Percentiles rank a stretch among this genome's conserved stretches.
These are phyloP conservation scores for Noctua fimbriata DNA, from an alignment of 2,888 invertebrate species.

Conservation along the genomic window DNA sequence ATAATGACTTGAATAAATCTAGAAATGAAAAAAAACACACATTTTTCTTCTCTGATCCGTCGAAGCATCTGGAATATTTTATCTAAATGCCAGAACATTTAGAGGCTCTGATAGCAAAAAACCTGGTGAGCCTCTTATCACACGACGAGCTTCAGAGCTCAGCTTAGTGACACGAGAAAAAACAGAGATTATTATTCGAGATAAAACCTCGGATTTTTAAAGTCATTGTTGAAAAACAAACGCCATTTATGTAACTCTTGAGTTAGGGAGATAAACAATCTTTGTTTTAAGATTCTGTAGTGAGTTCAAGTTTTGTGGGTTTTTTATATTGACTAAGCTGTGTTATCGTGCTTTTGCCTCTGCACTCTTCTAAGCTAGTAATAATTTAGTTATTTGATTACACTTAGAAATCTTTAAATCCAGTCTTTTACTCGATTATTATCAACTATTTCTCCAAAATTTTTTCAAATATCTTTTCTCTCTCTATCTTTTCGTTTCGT, in stretches of 20 bases:
- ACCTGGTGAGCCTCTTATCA: conserved; percentile 74
- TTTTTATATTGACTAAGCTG: conserved; percentile 31
- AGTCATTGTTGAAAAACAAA: conserved; percentile 70
- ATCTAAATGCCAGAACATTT: conserved; percentile 68
- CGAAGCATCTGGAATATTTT: conserved; percentile 55
- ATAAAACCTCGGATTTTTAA: conserved; percentile 69
- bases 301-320: conserved; percentile 41
- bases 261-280: conserved; percentile 62
- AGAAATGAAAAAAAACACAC: conserved; percentile 10
- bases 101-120: conserved; percentile 75
- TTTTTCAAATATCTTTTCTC: not conserved
- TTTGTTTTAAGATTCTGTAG: conserved; percentile 63
- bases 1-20: conserved; percentile 41
- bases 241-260: conserved; percentile 68
- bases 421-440: not conserved
- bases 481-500: not conserved
- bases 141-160: conserved; percentile 66
- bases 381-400: conserved; percentile 5
- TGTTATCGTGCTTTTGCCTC: conserved; percentile 48
- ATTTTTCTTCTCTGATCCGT: conserved; percentile 23
- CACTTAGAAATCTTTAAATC: not conserved
- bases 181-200: conserved; percentile 74
- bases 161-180: conserved; percentile 77
- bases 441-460: too few relatives aligned
- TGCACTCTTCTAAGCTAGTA: conserved; percentile 1